Evolutionary conservation across 2,888 invertebrate species (phyloP).

Genomic region (Conistra vaccinii): DNA sequence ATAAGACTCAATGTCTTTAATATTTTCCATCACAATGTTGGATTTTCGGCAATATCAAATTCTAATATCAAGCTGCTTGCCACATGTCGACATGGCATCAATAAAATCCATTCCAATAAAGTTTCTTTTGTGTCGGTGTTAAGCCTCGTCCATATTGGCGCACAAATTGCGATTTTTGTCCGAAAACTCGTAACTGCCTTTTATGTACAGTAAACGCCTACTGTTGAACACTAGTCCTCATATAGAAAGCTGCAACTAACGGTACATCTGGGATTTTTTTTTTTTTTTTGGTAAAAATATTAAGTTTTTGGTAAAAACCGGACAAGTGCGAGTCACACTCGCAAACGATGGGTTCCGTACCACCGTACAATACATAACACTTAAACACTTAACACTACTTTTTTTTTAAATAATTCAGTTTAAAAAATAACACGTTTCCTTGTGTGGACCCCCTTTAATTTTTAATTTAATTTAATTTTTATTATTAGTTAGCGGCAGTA

Average conservation of each 20-base stretch:
- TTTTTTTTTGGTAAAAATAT: not conserved
- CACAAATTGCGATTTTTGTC: slow-evolving; percentile 19
- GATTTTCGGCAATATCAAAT: slow-evolving; percentile 63
- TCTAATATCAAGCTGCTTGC: slow-evolving; percentile 63
- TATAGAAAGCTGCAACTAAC: not conserved
- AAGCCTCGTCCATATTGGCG: slow-evolving; percentile 35
- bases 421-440: too few relatives aligned
- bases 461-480: too few relatives aligned
- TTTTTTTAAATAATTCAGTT: too few relatives aligned
- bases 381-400: too few relatives aligned
- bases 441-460: too few relatives aligned
- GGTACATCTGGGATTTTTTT: too few relatives aligned
- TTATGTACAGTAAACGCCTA: slow-evolving; percentile 1
- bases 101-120: slow-evolving; percentile 68
- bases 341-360: too few relatives aligned
- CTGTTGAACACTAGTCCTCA: slow-evolving; percentile 2
- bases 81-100: slow-evolving; percentile 68
- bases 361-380: too few relatives aligned
- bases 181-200: slow-evolving; percentile 28
- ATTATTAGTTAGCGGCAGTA: too few relatives aligned
- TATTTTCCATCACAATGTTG: slow-evolving; percentile 64
- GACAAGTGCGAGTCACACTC: too few relatives aligned
- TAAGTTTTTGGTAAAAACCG: too few relatives aligned
- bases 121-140: slow-evolving; percentile 57
- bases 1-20: slow-evolving; percentile 48